Conservation (phyloP, 1,140 invertebrate genomes). For the Drosophila mauritiana region DNA sequence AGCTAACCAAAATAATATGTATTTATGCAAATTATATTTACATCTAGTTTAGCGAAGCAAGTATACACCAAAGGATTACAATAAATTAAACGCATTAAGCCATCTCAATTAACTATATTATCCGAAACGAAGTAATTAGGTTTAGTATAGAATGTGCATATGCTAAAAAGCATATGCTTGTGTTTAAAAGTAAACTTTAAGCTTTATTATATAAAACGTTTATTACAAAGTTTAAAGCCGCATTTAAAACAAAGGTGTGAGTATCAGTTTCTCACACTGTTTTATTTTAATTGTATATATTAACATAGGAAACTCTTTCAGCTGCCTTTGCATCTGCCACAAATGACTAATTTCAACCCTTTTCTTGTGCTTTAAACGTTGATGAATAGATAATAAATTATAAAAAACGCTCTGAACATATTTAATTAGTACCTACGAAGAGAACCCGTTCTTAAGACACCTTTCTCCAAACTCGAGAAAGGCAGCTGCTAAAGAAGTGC, state of each 20-base stretch:
- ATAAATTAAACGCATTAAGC: background rate
- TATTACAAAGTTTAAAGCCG: background rate
- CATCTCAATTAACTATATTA: background rate
- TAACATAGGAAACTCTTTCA: background rate
- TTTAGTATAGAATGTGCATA: background rate
- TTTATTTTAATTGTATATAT: background rate
- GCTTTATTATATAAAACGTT: background rate
- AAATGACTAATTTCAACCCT: constrained; percentile 35
- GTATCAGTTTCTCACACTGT: background rate
- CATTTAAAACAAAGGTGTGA: background rate
- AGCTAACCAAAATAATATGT: background rate
- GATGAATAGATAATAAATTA: constrained; percentile 75
- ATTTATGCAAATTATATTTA: background rate
- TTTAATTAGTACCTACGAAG: constrained; percentile 57
- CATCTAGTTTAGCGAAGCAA: background rate
- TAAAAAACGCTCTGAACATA: background rate
- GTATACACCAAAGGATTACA: constrained; percentile 1
- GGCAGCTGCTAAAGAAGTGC: constrained; percentile 56
- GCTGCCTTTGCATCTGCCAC: constrained; percentile 20
- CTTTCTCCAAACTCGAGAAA: constrained; percentile 49
- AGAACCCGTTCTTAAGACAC: constrained; percentile 43
- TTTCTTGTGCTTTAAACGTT: constrained; percentile 1
- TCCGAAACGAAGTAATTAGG: background rate
- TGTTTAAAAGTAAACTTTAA: background rate
- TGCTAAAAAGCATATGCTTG: background rate